phyloP scores from a whole-genome alignment of 2,888 invertebrate genomes.

The Himalopsyche kuldschensis region DNA sequence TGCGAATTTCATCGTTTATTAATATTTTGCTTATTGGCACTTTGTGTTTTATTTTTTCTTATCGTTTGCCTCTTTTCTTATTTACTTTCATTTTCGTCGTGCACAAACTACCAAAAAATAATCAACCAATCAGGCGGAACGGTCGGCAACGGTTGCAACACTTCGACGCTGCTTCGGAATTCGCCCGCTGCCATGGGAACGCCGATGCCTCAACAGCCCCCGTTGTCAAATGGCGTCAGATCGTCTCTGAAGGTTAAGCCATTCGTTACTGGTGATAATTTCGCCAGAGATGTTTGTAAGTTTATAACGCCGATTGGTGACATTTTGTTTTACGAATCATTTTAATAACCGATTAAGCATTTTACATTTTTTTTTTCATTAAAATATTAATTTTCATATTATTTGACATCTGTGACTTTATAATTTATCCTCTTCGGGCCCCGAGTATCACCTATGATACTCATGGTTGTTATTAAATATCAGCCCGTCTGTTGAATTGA shows the following conservation, averaged over 20 bases:
- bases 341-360: neutral
- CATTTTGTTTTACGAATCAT: neutral
- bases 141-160: constrained; percentile 17
- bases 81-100: constrained; percentile 38
- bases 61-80: constrained; percentile 27
- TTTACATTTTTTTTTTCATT: neutral
- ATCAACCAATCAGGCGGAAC: constrained; percentile 15
- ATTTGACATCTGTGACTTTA: too few relatives aligned
- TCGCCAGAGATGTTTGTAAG: constrained; percentile 33
- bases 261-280: constrained; percentile 42
- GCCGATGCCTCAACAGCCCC: constrained; percentile 11
- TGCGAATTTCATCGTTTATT: neutral
- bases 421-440: too few relatives aligned
- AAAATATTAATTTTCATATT: neutral
- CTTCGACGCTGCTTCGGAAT: constrained; percentile 12
- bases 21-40: constrained; percentile 32
- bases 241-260: constrained; percentile 55
- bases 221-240: constrained; percentile 3
- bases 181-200: constrained; percentile 3
- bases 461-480: too few relatives aligned
- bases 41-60: constrained; percentile 39
- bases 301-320: neutral
- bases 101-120: neutral
- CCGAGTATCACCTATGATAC: too few relatives aligned
- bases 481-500: too few relatives aligned